These are phyloP conservation scores for Drosophila murphyi DNA, from an alignment of 1,140 invertebrate genomes.

Conservation along the genomic window DNA sequence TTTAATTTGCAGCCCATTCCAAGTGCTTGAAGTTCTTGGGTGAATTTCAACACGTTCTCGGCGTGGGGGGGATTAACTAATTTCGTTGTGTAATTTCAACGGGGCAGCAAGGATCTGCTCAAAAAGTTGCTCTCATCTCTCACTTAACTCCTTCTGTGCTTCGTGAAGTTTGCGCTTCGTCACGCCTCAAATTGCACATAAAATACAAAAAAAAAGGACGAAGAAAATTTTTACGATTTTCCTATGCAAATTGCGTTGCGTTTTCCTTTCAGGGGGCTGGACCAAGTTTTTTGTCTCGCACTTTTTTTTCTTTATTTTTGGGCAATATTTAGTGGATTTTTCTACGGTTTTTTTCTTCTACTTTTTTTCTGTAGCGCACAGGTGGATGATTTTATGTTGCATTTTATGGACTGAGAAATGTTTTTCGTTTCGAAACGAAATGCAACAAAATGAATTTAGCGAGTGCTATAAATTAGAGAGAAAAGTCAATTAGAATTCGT, in stretches of 20 bases:
- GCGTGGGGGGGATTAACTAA: slow-evolving; percentile 57
- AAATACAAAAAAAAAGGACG: slow-evolving; percentile 27
- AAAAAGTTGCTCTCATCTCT: slow-evolving; percentile 25
- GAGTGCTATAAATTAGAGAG: slow-evolving; percentile 41
- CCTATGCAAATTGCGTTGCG: slow-evolving; percentile 65
- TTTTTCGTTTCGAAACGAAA: slow-evolving; percentile 40
- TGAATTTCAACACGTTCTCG: slow-evolving; percentile 52
- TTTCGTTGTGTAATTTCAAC: slow-evolving; percentile 48
- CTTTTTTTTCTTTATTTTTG: slow-evolving; percentile 8
- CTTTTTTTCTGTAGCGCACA: slow-evolving; percentile 32
- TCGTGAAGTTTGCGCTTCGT: slow-evolving; percentile 47
- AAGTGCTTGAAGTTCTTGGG: slow-evolving; percentile 5
- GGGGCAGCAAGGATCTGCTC: slow-evolving; percentile 16
- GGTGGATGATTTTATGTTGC: slow-evolving; percentile 69
- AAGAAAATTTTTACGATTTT: slow-evolving; percentile 73
- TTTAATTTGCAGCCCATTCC: not conserved
- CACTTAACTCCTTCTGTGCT: slow-evolving; percentile 43
- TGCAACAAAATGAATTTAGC: slow-evolving; percentile 35
- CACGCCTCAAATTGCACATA: slow-evolving; percentile 63
- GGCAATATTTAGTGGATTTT: slow-evolving; percentile 16
- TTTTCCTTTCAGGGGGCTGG: slow-evolving; percentile 2
- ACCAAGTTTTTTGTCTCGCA: slow-evolving; percentile 13
- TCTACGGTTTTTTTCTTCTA: slow-evolving; percentile 10
- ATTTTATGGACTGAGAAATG: slow-evolving; percentile 67
- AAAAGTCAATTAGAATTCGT: slow-evolving; percentile 65